Evolutionary conservation across 2,888 invertebrate genomes (phyloP), one percentile per base, ranked within the genome.

Genomic region (Ephialtes manifestator): DNA sequence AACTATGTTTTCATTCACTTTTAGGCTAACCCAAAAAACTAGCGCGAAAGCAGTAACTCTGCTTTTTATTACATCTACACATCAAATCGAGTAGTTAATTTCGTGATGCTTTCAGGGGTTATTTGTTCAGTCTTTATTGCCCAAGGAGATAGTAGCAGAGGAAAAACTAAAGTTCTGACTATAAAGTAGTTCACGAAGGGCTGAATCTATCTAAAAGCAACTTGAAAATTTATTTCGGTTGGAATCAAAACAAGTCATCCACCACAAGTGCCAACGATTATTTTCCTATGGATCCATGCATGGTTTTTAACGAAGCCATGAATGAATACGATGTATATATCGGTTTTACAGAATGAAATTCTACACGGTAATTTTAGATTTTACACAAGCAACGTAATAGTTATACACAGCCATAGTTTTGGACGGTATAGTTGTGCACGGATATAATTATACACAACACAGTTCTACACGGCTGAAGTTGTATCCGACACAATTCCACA

Each of bases 1-100:
- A 43, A 46, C 39, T 43, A 89, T 92, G 90, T 92, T 92, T 92
- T 92, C 91, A 90, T 92, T 92, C 90, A 90, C 92, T 93, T 90
- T 91, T 78, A 83, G 74, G 63, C 74, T 55, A 76, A 67, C 78
- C 63, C 70, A 81, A 86, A 74, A 58, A 74, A 24, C 8, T n/a
- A 4, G n/a, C 4, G 35, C 5, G 20, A 35, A 31, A 51, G 53
- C 39, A 20, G 39, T 72, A 43, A 58, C 55, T 48, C 70, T 18
- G 43, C 28, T 31, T 43, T 58, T 74, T 74, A 58, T 74, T 58
- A 24, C 28, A 74, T 58, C 81, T 63, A 70, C 65, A 70, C 80
- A n/a, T 18, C 63, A 18, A 35, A 35, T 63, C 63, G 35, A 1
- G n/a, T 28, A 0, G 24, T 28, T 11, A 5, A 20, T 24, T 55